Evolutionary conservation across 2,888 invertebrate genomes (phyloP), one percentile per base, ranked within the genome.

Genomic region (Synanthedon formicaeformis): DNA sequence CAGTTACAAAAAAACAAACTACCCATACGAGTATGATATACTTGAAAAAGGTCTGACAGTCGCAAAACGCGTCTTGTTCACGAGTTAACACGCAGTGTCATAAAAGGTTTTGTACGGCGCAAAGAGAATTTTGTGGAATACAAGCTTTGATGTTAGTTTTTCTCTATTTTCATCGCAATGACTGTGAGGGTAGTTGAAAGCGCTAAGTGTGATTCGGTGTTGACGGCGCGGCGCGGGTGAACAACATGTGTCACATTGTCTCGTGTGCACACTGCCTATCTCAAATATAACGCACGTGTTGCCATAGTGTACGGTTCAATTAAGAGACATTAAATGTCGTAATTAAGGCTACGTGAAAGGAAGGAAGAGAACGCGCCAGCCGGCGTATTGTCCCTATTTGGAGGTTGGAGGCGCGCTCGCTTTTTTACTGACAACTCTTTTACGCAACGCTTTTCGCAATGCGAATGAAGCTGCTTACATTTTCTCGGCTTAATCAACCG

Each of bases 291-390:
- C 23, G 18, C 49, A 49, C 16, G 18, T 49, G 49, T 49, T 49
- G 12, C 16, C 49, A 14, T 12, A 12, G 16, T 23, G 12, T 49
- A 57, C 62, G 68, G 63, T 70, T 67, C 76, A 72, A 78, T 78
- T 75, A 77, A 76, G 71, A 66, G 62, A 59, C 65, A 18, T 66
- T 66, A 70, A 75, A 67, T 70, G 69, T 61, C 58, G 60, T 71
- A 73, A 78, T 74, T 73, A 73, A 71, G 66, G 65, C 63, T 54
- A 57, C 62, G 62, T 60, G 64, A 56, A 57, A 52, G 57, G 56
- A 63, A 61, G 55, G 53, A 54, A 23, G 27, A 13, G 16, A 16
- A 51, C 48, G 51, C 27, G 41, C 48, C 51, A 54, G 48, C 50
- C 34, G 41, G 50, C 45, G 49, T 40, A 14, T 41, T 45, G 14